phyloP scores from a whole-genome alignment of 2,797 vertebrate species.

The Myotis findleyi region DNA sequence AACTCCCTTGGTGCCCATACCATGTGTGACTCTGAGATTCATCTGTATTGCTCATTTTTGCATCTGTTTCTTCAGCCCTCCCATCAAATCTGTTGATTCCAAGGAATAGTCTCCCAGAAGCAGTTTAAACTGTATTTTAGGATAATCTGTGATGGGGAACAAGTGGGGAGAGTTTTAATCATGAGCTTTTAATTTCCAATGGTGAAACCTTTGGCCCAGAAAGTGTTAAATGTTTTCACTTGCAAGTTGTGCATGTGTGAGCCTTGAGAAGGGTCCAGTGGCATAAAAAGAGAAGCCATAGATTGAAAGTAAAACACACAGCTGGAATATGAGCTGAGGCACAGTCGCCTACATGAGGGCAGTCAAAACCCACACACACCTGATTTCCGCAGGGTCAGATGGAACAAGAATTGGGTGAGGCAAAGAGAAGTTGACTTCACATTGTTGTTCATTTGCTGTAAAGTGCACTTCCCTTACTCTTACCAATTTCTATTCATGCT shows the following conservation, averaged over 20 bases:
- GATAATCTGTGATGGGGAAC: not conserved
- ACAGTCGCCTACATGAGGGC: not conserved
- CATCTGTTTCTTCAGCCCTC: not conserved
- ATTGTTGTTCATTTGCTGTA: not conserved
- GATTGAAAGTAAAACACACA: not conserved
- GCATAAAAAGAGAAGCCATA: not conserved
- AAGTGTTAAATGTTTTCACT: not conserved
- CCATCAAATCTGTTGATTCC: not conserved
- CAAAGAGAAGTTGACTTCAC: not conserved
- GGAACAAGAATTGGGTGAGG: not conserved
- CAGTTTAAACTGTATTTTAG: not conserved
- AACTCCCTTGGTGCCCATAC: not conserved
- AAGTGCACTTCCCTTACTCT: not conserved
- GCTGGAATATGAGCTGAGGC: not conserved
- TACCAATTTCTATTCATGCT: not conserved
- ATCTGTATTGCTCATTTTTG: not conserved
- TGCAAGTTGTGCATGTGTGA: not conserved
- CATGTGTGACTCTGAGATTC: not conserved
- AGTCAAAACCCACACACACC: not conserved
- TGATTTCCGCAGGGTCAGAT: accelerated
- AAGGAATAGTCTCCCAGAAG: not conserved
- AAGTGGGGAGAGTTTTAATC: not conserved
- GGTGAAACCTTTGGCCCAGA: not conserved
- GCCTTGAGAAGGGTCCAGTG: not conserved
- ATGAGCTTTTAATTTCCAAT: not conserved